Evolutionary conservation across 2,888 invertebrate species (phyloP).

Genomic region (Ophion costatus): DNA sequence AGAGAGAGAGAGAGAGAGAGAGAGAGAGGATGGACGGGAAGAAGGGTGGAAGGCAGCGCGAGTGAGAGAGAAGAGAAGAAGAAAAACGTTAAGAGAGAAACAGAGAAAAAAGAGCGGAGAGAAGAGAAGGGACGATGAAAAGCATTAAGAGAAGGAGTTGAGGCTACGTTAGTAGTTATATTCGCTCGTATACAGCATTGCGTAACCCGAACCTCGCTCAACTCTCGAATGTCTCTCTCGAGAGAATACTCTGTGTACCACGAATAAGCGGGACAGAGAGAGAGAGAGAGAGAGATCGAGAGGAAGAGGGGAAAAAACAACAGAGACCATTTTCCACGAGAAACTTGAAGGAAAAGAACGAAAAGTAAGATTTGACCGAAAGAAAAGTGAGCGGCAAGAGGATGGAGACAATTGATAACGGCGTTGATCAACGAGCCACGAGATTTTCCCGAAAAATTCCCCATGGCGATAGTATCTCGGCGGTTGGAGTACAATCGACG

Average conservation of each 20-base stretch:
- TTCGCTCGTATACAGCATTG: slow-evolving; percentile 61
- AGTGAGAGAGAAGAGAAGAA: slow-evolving; percentile 40
- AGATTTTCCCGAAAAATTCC: no score
- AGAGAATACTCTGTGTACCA: slow-evolving; percentile 6
- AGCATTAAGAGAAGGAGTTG: slow-evolving; percentile 56
- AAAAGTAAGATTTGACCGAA: background rate
- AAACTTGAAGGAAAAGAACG: background rate
- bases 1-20: slow-evolving; percentile 61
- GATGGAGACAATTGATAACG: background rate
- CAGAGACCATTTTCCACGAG: background rate
- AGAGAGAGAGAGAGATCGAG: slow-evolving; percentile 31
- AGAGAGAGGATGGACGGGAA: slow-evolving; percentile 46
- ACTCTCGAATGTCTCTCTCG: slow-evolving; percentile 52
- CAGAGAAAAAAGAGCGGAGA: slow-evolving; percentile 48
- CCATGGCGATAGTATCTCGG: no score
- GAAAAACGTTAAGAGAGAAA: slow-evolving; percentile 38
- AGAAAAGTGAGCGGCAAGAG: background rate
- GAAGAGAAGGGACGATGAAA: slow-evolving; percentile 57
- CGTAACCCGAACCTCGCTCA: slow-evolving; percentile 71
- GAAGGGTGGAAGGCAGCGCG: slow-evolving; percentile 57
- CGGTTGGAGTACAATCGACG: no score
- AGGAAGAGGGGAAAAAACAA: slow-evolving; percentile 27
- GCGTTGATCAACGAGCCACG: no score
- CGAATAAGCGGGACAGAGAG: slow-evolving; percentile 26
- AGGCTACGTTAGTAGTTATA: slow-evolving; percentile 60